Percentiles rank a stretch among this genome's conserved stretches.
These are phyloP conservation scores for Hydractinia symbiolongicarpus DNA, from an alignment of 30 jellyfish, hydroid and myxozoan species.

Conservation along the genomic window DNA sequence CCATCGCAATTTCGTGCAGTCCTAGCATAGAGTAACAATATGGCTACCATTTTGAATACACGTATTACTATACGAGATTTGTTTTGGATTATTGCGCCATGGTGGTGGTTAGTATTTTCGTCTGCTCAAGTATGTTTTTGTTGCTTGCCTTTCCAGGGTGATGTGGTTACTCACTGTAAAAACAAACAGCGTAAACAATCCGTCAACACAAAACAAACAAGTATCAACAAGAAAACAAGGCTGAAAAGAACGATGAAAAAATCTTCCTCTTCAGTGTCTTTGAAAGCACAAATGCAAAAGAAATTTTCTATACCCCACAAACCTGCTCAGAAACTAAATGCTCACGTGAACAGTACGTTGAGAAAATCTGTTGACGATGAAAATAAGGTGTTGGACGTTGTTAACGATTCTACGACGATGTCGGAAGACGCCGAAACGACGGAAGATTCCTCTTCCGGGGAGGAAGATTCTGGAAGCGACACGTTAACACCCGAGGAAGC, in stretches of 20 bases:
- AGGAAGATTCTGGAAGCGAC: constrained; percentile 21
- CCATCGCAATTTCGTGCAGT: too few relatives aligned
- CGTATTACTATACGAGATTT: too few relatives aligned
- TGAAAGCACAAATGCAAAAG: constrained; percentile 76
- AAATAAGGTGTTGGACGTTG: background rate
- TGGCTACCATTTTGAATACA: too few relatives aligned
- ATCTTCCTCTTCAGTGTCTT: constrained; percentile 7
- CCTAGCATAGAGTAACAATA: too few relatives aligned
- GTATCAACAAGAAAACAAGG: constrained; percentile 33
- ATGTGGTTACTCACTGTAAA: too few relatives aligned
- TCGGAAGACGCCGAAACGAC: background rate
- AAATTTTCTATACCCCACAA: constrained; percentile 67
- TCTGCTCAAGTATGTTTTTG: too few relatives aligned
- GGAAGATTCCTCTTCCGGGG: constrained; percentile 5
- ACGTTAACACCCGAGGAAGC: constrained; percentile 45
- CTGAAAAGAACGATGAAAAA: constrained; percentile 11
- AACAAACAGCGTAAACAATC: background rate
- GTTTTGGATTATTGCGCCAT: too few relatives aligned
- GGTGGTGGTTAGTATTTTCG: too few relatives aligned
- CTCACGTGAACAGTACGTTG: constrained; percentile 23
- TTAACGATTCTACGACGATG: too few relatives aligned
- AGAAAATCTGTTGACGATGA: constrained; percentile 16
- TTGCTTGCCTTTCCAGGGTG: too few relatives aligned
- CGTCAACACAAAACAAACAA: constrained; percentile 27
- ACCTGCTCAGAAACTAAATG: constrained; percentile 44